Conservation (phyloP, 2,797 vertebrate genomes). For the Aythya fuligula region DNA sequence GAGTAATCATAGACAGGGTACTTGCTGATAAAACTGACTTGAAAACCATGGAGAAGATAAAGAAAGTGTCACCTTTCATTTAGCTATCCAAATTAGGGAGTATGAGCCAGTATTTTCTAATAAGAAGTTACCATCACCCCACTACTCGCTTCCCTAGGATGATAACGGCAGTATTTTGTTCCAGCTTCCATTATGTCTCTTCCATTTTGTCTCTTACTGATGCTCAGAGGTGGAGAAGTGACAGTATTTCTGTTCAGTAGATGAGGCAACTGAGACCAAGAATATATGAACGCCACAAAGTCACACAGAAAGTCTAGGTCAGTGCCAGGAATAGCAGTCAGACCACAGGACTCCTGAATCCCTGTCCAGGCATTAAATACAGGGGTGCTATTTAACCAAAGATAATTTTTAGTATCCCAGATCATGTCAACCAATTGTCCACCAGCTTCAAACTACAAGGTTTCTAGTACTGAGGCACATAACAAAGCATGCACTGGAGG, state of each 20-base stretch:
- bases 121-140: background rate
- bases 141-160: background rate
- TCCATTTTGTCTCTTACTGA: background rate
- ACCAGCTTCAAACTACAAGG: background rate
- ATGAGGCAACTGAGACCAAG: background rate
- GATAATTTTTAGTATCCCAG: background rate
- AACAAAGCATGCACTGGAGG: background rate
- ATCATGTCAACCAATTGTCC: background rate
- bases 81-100: background rate
- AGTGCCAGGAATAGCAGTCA: background rate
- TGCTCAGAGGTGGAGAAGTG: background rate
- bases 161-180: background rate
- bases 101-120: background rate
- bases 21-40: background rate
- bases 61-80: background rate
- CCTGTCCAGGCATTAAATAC: background rate
- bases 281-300: background rate
- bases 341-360: background rate
- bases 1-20: fast-evolving
- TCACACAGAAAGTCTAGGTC: background rate
- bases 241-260: background rate
- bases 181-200: background rate
- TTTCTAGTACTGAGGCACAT: background rate
- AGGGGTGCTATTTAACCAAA: background rate
- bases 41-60: background rate